Percentiles rank a stretch among this genome's conserved stretches.
phyloP scores from a whole-genome alignment of 2,113 vertebrate species.

The Alethe castanea region DNA sequence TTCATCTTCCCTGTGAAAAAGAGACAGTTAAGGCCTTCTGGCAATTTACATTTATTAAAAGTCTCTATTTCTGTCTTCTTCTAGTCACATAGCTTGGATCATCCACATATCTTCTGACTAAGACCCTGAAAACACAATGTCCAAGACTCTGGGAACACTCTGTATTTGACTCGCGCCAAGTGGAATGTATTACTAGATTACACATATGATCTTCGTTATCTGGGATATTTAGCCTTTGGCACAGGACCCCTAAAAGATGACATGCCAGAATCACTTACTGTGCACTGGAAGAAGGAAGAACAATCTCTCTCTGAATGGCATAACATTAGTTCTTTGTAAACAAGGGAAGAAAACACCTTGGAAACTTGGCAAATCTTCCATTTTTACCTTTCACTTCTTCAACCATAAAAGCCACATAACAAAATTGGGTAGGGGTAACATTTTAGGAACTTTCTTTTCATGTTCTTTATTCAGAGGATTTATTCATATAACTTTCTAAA shows the following conservation, averaged over 20 bases:
- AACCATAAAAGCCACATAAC: background rate
- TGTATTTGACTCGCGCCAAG: constrained; percentile 23
- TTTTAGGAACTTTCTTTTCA: background rate
- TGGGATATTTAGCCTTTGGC: constrained; percentile 57
- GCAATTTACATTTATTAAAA: constrained; percentile 46
- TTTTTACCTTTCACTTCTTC: background rate
- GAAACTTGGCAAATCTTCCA: background rate
- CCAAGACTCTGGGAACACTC: constrained; percentile 30
- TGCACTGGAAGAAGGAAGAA: background rate
- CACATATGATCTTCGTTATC: constrained; percentile 51
- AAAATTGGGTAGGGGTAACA: background rate
- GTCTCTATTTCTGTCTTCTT: constrained; percentile 47
- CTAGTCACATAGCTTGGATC: constrained; percentile 43
- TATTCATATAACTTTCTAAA: background rate
- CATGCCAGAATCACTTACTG: constrained; percentile 31
- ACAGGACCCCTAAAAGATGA: constrained; percentile 23
- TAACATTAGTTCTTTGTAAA: background rate
- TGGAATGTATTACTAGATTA: constrained; percentile 51
- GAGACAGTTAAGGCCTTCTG: constrained; percentile 25
- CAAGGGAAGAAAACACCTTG: background rate
- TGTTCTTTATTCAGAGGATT: background rate
- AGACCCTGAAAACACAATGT: constrained; percentile 44
- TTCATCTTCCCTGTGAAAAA: background rate
- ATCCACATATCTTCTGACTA: constrained; percentile 40
- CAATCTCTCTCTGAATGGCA: background rate